Evolutionary conservation across 2,113 vertebrate species (phyloP).

Genomic region (Enhydra lutris): DNA sequence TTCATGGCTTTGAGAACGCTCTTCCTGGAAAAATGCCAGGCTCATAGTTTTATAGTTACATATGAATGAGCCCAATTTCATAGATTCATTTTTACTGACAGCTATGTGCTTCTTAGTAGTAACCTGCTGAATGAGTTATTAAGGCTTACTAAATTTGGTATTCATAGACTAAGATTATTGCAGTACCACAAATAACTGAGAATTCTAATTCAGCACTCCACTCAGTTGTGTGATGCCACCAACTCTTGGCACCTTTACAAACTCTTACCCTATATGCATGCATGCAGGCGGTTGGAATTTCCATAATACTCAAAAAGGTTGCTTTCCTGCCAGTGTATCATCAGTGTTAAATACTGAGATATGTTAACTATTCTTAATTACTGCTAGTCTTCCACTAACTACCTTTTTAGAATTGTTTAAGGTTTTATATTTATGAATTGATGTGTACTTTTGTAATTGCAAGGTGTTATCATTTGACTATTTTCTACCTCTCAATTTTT

Average conservation of each 20-base stretch:
- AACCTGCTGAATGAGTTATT: conserved; percentile 34
- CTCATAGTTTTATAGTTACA: not conserved
- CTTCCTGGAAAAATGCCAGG: not conserved
- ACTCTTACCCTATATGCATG: not conserved
- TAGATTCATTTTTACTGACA: not conserved
- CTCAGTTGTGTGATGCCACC: not conserved
- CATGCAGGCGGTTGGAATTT: not conserved
- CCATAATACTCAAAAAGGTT: not conserved
- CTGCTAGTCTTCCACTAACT: not conserved
- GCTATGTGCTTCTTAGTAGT: not conserved
- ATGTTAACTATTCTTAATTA: not conserved
- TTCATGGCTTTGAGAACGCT: not conserved
- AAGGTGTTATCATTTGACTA: not conserved
- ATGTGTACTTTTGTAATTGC: not conserved
- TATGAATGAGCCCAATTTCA: not conserved
- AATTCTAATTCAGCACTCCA: not conserved
- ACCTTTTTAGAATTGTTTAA: not conserved
- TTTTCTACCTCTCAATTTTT: not conserved
- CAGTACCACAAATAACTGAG: conserved; percentile 18
- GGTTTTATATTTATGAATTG: not conserved
- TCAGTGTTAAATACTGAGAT: not conserved
- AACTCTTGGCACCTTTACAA: not conserved
- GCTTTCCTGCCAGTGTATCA: not conserved
- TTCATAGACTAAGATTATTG: not conserved
- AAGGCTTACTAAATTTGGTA: not conserved